These are phyloP conservation scores for Potamilus streckersoni DNA, from an alignment of 1,140 invertebrate genomes.

Conservation along the genomic window DNA sequence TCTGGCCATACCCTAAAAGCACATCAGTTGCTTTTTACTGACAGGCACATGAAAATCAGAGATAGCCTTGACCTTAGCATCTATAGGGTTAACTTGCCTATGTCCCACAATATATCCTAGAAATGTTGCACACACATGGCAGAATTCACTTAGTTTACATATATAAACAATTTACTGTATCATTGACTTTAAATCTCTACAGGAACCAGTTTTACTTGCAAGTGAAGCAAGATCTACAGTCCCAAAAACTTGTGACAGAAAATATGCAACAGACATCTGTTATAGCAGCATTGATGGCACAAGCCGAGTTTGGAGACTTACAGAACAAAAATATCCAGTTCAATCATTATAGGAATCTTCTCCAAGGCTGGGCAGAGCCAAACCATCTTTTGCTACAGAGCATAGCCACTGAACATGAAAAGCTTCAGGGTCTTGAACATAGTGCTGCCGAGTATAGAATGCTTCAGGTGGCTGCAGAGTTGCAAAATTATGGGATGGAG, in stretches of 20 bases:
- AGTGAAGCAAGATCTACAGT: conserved; percentile 77
- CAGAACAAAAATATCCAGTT: conserved; percentile 34
- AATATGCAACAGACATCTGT: conserved; percentile 76
- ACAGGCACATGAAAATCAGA: too few species aligned
- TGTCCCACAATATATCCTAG: too few species aligned
- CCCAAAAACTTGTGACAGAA: conserved; percentile 67
- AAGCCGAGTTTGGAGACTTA: conserved; percentile 76
- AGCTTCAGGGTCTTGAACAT: conserved; percentile 68
- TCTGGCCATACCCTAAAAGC: too few species aligned
- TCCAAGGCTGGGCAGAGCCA: conserved; percentile 27
- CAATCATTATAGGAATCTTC: conserved; percentile 36
- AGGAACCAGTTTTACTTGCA: conserved; percentile 87
- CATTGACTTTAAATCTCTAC: conserved; percentile 31
- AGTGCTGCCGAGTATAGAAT: conserved; percentile 82
- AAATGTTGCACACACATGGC: too few species aligned
- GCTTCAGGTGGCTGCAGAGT: conserved; percentile 81
- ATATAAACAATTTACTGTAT: background rate
- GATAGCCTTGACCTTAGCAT: too few species aligned
- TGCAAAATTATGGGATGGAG: conserved; percentile 86
- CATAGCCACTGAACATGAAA: conserved; percentile 49
- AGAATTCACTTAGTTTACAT: too few species aligned
- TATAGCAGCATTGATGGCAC: conserved; percentile 81
- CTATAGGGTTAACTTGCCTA: too few species aligned
- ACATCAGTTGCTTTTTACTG: too few species aligned
- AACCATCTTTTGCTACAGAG: conserved; percentile 37